Evolutionary conservation across 2,888 invertebrate genomes (phyloP).

Genomic region (Rosalia funebris): DNA sequence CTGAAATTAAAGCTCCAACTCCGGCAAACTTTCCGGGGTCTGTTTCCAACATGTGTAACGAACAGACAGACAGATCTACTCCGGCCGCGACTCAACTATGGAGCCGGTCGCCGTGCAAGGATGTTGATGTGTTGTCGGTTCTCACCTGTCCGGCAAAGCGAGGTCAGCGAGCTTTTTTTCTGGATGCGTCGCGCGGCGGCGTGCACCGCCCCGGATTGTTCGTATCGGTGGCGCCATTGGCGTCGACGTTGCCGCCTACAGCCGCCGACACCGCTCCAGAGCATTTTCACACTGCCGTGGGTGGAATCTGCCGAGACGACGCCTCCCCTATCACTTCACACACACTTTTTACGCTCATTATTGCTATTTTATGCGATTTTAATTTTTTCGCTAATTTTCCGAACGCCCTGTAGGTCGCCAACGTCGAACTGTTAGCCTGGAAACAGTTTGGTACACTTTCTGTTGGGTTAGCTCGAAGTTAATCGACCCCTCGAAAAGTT

Average conservation of each 20-base stretch:
- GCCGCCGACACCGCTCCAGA: slow-evolving; percentile 50
- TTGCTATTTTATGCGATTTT: slow-evolving; percentile 47
- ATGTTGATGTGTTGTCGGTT: slow-evolving; percentile 45
- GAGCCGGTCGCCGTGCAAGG: slow-evolving; percentile 19
- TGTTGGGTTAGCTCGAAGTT: slow-evolving; percentile 61
- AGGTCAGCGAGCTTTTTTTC: slow-evolving; percentile 53
- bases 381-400: slow-evolving; percentile 36
- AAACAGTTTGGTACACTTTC: slow-evolving; percentile 61
- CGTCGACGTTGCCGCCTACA: slow-evolving; percentile 61
- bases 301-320: slow-evolving; percentile 57
- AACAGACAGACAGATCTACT: slow-evolving; percentile 38
- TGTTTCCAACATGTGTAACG: slow-evolving; percentile 44
- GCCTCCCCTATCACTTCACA: slow-evolving; percentile 54
- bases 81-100: too few relatives aligned
- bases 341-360: slow-evolving; percentile 44
- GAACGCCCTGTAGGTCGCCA: slow-evolving; percentile 31
- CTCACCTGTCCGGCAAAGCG: slow-evolving; percentile 51
- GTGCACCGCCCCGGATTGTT: slow-evolving; percentile 60
- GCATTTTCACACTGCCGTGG: slow-evolving; percentile 55
- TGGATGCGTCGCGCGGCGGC: slow-evolving; percentile 58
- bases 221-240: slow-evolving; percentile 61
- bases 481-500: slow-evolving; percentile 64
- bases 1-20: slow-evolving; percentile 27
- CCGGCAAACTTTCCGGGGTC: slow-evolving; percentile 29
- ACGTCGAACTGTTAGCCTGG: slow-evolving; percentile 47